Percentiles rank a stretch among this genome's conserved stretches.
Conservation (phyloP, 2,113 vertebrate genomes). For the Promerops cafer region DNA sequence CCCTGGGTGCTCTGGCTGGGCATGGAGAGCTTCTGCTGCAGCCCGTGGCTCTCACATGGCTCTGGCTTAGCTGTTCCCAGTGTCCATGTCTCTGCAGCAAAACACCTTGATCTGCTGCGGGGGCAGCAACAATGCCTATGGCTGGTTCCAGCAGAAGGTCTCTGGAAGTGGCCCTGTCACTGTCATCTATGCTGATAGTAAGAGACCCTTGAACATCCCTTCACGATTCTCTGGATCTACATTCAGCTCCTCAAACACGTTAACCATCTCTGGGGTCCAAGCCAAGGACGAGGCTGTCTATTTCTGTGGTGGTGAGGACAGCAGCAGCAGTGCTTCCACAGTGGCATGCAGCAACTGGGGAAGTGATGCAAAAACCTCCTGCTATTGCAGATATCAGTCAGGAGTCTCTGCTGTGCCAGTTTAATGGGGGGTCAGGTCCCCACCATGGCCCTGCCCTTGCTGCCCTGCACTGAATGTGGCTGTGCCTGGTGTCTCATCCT, state of each 20-base stretch:
- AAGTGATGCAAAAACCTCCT: not conserved
- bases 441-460: too few relatives aligned
- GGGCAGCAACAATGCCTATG: not conserved
- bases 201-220: not conserved
- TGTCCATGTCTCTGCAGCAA: not conserved
- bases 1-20: not conserved
- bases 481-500: not conserved
- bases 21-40: not conserved
- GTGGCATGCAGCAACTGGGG: not conserved
- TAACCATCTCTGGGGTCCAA: not conserved
- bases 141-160: not conserved
- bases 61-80: not conserved
- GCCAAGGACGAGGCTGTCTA: not conserved
- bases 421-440: not conserved
- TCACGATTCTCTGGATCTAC: accelerated
- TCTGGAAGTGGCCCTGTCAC: not conserved
- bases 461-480: not conserved
- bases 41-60: not conserved
- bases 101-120: not conserved
- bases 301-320: not conserved
- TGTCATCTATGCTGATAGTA: accelerated
- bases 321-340: not conserved
- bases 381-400: not conserved
- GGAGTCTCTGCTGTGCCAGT: not conserved
- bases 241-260: accelerated